These are phyloP conservation scores for Torymus aiolomorphi DNA, from an alignment of 2,888 invertebrate species.

Conservation along the genomic window DNA sequence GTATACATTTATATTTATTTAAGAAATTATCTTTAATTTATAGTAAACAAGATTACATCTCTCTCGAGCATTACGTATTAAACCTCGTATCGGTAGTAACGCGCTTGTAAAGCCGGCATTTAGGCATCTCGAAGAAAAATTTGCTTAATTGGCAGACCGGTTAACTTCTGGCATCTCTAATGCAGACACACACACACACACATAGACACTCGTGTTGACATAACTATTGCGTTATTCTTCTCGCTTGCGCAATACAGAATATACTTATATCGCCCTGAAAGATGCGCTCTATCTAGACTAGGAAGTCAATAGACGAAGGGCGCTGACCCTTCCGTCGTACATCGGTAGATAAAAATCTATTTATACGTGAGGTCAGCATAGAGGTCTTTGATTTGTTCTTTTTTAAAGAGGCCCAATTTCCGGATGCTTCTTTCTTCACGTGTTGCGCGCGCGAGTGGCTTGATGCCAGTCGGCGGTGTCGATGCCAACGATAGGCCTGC, in stretches of 20 bases:
- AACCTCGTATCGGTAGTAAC: not conserved
- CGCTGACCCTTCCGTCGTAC: no score
- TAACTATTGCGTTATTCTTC: not conserved
- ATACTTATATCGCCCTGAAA: no score
- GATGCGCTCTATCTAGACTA: no score
- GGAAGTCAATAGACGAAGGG: no score
- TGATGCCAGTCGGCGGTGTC: constrained; percentile 61
- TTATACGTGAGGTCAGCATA: no score
- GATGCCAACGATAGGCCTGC: constrained; percentile 40
- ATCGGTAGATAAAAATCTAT: no score
- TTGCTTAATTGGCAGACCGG: constrained; percentile 41
- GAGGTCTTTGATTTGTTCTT: no score
- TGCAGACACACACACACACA: no score
- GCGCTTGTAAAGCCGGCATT: constrained; percentile 12
- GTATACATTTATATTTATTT: no score
- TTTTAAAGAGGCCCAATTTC: constrained; percentile 8
- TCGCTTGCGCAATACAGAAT: no score
- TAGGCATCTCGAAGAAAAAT: constrained; percentile 39
- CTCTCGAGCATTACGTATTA: not conserved
- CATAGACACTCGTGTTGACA: constrained; percentile 26
- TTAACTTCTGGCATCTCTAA: constrained; percentile 15
- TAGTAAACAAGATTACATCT: no score
- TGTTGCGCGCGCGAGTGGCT: constrained; percentile 65
- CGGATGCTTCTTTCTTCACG: constrained; percentile 57
- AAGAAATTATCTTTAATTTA: no score